Base-by-base conservation (phyloP, 2,797 vertebrate species). In the Myotis findleyi region DNA sequence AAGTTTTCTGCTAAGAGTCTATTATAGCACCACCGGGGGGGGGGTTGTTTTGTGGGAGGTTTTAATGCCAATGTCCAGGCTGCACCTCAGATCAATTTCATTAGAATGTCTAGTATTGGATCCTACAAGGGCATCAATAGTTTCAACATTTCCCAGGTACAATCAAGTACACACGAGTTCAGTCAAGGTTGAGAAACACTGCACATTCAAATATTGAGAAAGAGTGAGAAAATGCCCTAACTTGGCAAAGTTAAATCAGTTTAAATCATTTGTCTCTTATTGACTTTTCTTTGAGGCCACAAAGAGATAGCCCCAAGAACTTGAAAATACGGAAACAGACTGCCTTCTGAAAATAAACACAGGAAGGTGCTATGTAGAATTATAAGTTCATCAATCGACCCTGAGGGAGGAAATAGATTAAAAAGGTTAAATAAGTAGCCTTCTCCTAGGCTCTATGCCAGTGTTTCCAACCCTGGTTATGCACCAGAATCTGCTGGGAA, bases 281-380 rank as follows among this genome's bases (percentile, higher is more conserved):
- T 86, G 41, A 82, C 30, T 85, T 33, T 82, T 90, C 64, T 91
- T 89, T 87, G 30, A 93, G 33, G 41, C 44, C 89, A 95, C 69
- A 76, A 49, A 94, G 77, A 94, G 14, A 85, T 90, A 51, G 12
- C 27, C 82, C 41, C 4, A 53, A 91, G 38, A 77, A 76, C 30
- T 55, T 71, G 20, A 23, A 93, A 87, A 83, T 68, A 87, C 1
- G 33, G 25, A 71, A 89, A 86, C 7, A 85, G 25, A 73, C 30
- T 94, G 38, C 33, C 51, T 94, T 86, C 57, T 73, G 44, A 96
- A 96, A 79, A 64, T 55, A 92, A 93, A 94, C 77, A 82, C 30
- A 64, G n/a, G 92, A 90, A 93, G 17, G 13, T 62, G 55, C 71
- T 82, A 86, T 25, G 25, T 0, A 68, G 44, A 95, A 6, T 21